Base-by-base conservation (phyloP, 2,113 vertebrate species). In the Esox niger region DNA sequence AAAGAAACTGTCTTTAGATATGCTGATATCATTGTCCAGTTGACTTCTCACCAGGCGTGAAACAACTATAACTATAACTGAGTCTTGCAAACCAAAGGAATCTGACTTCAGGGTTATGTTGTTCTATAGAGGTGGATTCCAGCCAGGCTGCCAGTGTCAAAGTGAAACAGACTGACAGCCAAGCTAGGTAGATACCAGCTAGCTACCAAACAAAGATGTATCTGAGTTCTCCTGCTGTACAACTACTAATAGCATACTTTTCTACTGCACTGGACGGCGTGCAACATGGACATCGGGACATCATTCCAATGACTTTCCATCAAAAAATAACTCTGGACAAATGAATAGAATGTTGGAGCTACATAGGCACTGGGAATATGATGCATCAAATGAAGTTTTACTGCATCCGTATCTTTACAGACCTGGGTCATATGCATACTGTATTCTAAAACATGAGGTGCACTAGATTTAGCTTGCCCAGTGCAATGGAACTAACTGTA, bases 341-440 rank as follows among this genome's bases (percentile, higher is more conserved):
- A 21, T 9, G n/a, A 32, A 61, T 13, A 31, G 55, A 4, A 25
- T 13, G 17, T 71, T 66, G 65, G 70, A 82, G 84, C 82, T 87
- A 84, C 79, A 60, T 82, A 89, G 87, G 88, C 88, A 89, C 87
- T 88, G 85, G 85, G 85, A 81, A 80, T 85, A 76, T 69, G 80
- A 84, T 85, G 85, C 80, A 84, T 86, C 71, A 73, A 84, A 81
- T 11, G 59, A 68, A 43, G 38, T 15, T 43, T 15, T 43, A 43
- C 38, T 43, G 38, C 17, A 43, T 17, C 3, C 17, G 38, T 43
- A 43, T 43, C 38, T 43, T 4, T 43, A 43, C 13, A 17, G 38
- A 17, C 38, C 38, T 43, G 38, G 38, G 15, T 43, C 38, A 43
- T 15, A 43, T 17, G 13, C 1, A 43, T 43, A 43, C 2, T 43